Evolutionary conservation across 2,113 vertebrate genomes (phyloP), one percentile per base, ranked within the genome.

Genomic region (Zosterops hypoxanthus): DNA sequence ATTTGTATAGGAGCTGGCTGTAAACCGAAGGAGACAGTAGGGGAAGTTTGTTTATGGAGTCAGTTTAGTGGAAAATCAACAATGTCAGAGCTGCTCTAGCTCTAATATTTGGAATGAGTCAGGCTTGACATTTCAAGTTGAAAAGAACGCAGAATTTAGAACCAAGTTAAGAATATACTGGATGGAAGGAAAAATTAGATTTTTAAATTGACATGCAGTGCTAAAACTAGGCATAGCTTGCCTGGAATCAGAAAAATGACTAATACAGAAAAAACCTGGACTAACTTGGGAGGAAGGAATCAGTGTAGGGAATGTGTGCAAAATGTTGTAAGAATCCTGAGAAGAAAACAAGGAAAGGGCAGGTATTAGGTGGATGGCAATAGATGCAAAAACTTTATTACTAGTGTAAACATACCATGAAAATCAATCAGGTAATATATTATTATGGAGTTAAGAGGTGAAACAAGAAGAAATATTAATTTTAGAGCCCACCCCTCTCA

Each of bases 151-250:
- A 64, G 76, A 78, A 64, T 96, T 92, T 92, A 83, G 64, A 86
- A 70, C 39, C 64, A 83, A 81, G 76, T 94, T 94, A 90, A 82
- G 95, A 88, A 75, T 95, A 81, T 64, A 60, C 41, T 63, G 41
- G 47, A 92, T 93, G 53, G 89, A 91, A 92, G 85, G 60, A 66
- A 34, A 56, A 26, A 93, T 90, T 71, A 83, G 14, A 68, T 95
- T 85, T 95, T 79, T 64, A 33, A 93, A 92, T 83, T 49, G 92
- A 78, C 47, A 90, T 59, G 53, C 21, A 49, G 65, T 71, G 90
- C 72, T 95, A 93, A 93, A 96, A 84, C 85, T 60, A 77, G 92
- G 79, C 92, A 77, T 75, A 90, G 77, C 86, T 90, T 93, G 82
- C 65, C 68, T 93, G 65, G 36, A 86, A 88, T 95, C 82, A 56